Conservation (phyloP, 2,888 invertebrate genomes). For the Troides aeacus region DNA sequence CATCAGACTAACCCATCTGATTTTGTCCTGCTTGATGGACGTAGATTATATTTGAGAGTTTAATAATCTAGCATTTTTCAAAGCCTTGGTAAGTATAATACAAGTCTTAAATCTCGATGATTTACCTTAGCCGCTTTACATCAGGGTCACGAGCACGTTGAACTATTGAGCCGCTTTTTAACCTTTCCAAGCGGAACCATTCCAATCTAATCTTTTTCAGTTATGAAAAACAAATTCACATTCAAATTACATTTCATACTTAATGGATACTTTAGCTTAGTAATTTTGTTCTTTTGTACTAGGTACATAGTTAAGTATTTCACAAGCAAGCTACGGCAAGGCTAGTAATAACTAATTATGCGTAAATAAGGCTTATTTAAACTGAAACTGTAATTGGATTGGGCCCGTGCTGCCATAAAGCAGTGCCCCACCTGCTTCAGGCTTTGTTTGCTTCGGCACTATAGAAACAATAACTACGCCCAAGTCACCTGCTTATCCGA, state of each 20-base stretch:
- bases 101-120: no score
- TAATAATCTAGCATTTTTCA: no score
- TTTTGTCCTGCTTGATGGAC: no score
- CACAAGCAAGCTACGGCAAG: not conserved
- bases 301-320: not conserved
- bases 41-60: no score
- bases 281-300: not conserved
- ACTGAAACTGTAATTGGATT: conserved; percentile 10
- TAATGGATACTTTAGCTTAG: not conserved
- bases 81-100: no score
- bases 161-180: no score
- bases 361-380: conserved; percentile 22
- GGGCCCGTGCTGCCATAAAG: conserved; percentile 13
- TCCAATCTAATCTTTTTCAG: no score
- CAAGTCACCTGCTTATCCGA: not conserved
- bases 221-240: not conserved
- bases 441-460: conserved; percentile 1
- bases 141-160: no score
- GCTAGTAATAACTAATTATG: conserved; percentile 9
- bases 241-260: not conserved
- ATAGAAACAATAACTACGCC: not conserved
- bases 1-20: no score
- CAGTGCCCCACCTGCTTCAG: conserved; percentile 12
- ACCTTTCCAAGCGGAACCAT: no score
- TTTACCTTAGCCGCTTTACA: no score